Conservation (phyloP, 2,888 invertebrate genomes). For the Caenorhabditis zanzibari region DNA sequence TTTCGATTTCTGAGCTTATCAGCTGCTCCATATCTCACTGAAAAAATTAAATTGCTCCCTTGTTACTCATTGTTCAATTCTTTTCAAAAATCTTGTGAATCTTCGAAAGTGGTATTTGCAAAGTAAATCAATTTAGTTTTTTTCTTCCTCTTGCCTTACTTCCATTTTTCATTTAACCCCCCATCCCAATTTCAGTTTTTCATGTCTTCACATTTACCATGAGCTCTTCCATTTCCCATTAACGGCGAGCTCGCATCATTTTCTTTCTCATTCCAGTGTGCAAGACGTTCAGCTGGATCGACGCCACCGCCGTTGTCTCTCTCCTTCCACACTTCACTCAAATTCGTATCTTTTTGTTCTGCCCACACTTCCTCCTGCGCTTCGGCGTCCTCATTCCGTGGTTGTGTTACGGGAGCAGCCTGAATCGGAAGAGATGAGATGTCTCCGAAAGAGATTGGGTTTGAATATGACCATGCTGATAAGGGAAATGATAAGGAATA, state of each 20-base stretch:
- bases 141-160: neutral
- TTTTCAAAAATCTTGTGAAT: neutral
- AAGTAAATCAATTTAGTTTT: neutral
- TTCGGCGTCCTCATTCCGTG: constrained; percentile 48
- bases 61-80: neutral
- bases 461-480: constrained; percentile 30
- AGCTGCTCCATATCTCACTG: constrained; percentile 60
- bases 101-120: neutral
- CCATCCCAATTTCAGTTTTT: constrained; percentile 25
- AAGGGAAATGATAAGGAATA: constrained; percentile 5
- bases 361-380: constrained; percentile 60
- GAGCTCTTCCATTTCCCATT: constrained; percentile 63
- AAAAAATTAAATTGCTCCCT: neutral
- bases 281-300: constrained; percentile 73
- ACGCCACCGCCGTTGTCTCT: constrained; percentile 44
- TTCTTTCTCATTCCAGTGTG: constrained; percentile 70
- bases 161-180: neutral
- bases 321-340: constrained; percentile 71
- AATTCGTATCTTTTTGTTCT: constrained; percentile 63
- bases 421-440: constrained; percentile 2
- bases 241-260: constrained; percentile 65
- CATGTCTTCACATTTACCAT: constrained; percentile 43
- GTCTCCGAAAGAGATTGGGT: neutral
- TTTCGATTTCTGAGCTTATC: constrained; percentile 55
- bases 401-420: constrained; percentile 38